Conservation (phyloP, 2,888 invertebrate species). For the Caenorhabditis sp. region DNA sequence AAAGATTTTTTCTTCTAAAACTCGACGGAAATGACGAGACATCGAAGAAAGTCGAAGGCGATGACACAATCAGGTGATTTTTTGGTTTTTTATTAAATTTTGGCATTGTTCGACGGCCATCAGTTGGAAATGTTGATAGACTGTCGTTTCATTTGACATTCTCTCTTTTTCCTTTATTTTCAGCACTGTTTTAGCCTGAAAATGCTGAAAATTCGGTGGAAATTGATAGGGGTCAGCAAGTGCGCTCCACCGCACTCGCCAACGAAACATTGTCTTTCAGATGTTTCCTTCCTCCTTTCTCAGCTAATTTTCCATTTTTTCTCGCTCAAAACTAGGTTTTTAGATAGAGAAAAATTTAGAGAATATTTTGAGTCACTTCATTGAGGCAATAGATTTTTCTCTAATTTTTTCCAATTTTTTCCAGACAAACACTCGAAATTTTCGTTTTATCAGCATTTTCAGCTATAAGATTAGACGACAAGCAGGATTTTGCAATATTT, state of each 20-base stretch:
- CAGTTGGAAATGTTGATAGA: too few species aligned
- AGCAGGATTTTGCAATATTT: too few species aligned
- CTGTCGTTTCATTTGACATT: too few species aligned
- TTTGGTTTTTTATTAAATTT: neutral
- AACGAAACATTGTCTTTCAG: slow-evolving; percentile 21
- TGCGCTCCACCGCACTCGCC: slow-evolving; percentile 26
- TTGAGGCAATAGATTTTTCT: too few species aligned
- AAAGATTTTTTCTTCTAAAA: neutral
- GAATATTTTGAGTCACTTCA: too few species aligned
- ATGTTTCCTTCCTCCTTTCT: neutral
- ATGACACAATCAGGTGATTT: too few species aligned
- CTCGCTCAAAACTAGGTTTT: neutral
- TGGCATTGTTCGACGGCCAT: too few species aligned
- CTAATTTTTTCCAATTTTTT: too few species aligned
- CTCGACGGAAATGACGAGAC: neutral
- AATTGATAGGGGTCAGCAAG: slow-evolving; percentile 15
- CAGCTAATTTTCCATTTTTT: neutral
- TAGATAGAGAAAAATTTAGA: neutral
- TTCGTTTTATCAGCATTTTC: too few species aligned
- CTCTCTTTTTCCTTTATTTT: neutral
- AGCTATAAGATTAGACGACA: too few species aligned
- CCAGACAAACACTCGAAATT: too few species aligned
- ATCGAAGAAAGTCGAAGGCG: slow-evolving; percentile 29
- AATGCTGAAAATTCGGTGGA: too few species aligned
- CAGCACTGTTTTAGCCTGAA: neutral